Percentiles rank a stretch among this genome's conserved stretches.
Conservation (phyloP, 2,888 invertebrate species). For the Schizaphis graminum region DNA sequence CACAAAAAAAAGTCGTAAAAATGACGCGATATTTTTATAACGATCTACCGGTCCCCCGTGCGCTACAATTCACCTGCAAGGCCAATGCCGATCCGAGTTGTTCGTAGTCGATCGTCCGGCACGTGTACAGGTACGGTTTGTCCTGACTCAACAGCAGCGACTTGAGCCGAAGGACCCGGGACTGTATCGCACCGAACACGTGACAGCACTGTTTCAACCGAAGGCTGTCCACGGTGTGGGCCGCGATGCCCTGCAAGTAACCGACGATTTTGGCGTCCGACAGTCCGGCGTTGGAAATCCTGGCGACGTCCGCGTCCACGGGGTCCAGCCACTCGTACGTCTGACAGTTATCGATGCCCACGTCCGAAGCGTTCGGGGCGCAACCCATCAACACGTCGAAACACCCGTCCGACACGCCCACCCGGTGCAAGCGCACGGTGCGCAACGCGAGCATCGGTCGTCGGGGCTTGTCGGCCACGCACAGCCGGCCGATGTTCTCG, state of each 20-base stretch:
- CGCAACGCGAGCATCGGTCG: neutral
- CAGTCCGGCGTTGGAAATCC: neutral
- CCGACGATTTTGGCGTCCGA: neutral
- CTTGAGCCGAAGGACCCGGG: neutral
- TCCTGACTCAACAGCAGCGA: neutral
- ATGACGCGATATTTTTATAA: neutral
- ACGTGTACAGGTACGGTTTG: neutral
- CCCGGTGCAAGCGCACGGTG: neutral
- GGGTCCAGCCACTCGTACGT: neutral
- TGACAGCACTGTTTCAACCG: neutral
- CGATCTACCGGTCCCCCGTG: neutral
- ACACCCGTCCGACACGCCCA: neutral
- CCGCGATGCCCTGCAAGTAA: neutral
- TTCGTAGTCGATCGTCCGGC: neutral
- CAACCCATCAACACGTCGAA: neutral
- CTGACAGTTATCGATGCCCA: neutral
- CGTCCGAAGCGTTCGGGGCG: neutral
- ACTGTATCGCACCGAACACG: neutral
- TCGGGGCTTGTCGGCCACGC: neutral
- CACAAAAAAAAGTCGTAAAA: neutral
- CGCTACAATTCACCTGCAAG: neutral
- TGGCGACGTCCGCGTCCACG: neutral
- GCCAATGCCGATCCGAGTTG: neutral
- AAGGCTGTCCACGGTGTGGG: neutral
- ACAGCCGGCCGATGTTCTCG: neutral